phyloP scores from a whole-genome alignment of 2,113 vertebrate genomes.

The Epinephelus lanceolatus region DNA sequence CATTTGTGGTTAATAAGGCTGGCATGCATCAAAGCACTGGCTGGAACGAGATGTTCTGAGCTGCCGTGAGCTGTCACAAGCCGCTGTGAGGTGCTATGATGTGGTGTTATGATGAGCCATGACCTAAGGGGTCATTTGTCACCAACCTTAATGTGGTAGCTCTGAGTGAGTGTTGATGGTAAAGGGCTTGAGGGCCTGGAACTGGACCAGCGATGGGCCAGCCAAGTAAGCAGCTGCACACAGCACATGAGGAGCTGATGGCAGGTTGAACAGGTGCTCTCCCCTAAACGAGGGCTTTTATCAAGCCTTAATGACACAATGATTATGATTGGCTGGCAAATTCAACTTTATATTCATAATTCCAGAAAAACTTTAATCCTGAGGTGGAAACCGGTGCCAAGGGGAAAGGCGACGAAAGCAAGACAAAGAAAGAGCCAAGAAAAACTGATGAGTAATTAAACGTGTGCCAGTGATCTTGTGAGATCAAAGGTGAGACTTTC shows the following conservation, averaged over 20 bases:
- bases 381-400: conserved; percentile 46
- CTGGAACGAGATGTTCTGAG: conserved; percentile 52
- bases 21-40: conserved; percentile 38
- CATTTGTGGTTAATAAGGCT: conserved; percentile 50
- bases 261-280: conserved; percentile 80
- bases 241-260: conserved; percentile 72
- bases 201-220: conserved; percentile 44
- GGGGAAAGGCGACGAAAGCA: conserved; percentile 54
- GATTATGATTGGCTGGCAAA: conserved; percentile 61
- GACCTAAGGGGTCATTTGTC: conserved; percentile 73
- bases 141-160: conserved; percentile 65
- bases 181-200: conserved; percentile 57
- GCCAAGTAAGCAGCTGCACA: conserved; percentile 65
- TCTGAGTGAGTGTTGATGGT: conserved; percentile 67
- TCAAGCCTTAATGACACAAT: conserved; percentile 58
- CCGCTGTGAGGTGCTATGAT: conserved; percentile 51
- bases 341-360: conserved; percentile 63
- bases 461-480: conserved; percentile 54
- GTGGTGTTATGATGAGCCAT: conserved; percentile 54
- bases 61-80: conserved; percentile 46
- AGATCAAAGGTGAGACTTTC: conserved; percentile 74
- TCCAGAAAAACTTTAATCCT: conserved; percentile 67
- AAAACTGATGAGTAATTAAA: conserved; percentile 64
- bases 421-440: conserved; percentile 44
- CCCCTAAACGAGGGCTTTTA: conserved; percentile 47